phyloP scores from a whole-genome alignment of 2,113 vertebrate genomes.

The Lophotis ruficrista region DNA sequence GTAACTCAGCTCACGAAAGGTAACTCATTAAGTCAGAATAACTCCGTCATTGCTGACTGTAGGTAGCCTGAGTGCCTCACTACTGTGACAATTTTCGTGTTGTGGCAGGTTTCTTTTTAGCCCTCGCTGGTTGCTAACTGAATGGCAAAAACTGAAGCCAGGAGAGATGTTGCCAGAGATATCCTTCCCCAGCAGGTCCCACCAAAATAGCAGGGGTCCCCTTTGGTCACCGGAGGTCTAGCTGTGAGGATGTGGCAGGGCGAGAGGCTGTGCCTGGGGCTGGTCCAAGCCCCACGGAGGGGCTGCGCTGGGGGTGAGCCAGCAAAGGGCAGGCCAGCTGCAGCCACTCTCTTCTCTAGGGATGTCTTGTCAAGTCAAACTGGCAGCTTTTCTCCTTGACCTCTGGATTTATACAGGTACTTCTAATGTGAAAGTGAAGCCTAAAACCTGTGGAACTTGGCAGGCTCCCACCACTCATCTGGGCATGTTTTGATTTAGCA shows the following conservation, averaged over 20 bases:
- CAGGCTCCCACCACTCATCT: background rate
- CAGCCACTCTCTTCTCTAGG: background rate
- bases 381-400: background rate
- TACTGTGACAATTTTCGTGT: background rate
- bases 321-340: background rate
- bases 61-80: background rate
- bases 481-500: background rate
- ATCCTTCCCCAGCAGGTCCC: background rate
- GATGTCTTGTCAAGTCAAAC: background rate
- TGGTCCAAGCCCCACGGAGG: fast-evolving
- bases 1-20: background rate
- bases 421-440: background rate
- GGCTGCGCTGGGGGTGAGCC: background rate
- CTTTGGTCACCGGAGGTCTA: background rate
- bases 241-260: background rate
- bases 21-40: background rate
- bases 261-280: background rate
- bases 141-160: background rate
- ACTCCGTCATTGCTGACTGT: background rate
- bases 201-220: background rate
- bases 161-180: background rate
- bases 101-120: background rate
- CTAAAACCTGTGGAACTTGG: background rate
- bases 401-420: background rate
- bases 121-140: background rate